Conservation (phyloP, 2,113 vertebrate genomes). For the Saccopteryx bilineata region DNA sequence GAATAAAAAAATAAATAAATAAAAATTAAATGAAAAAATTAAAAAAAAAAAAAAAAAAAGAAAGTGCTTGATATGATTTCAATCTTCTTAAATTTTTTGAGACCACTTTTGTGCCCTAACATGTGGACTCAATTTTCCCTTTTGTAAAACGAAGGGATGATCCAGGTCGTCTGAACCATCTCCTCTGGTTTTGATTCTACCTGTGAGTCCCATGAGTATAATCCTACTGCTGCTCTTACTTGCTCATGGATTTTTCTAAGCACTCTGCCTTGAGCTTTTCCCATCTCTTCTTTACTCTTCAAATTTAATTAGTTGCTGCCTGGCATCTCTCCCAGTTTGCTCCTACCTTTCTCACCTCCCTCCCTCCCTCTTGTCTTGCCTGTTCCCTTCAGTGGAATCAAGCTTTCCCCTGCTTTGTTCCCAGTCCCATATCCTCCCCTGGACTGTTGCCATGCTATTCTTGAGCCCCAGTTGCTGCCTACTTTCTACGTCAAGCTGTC, state of each 20-base stretch:
- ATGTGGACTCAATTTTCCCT: not conserved
- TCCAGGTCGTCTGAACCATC: not conserved
- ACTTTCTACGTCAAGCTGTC: not conserved
- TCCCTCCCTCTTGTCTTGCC: not conserved
- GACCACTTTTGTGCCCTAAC: too few relatives aligned
- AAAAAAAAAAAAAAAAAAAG: too few relatives aligned
- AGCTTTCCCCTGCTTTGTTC: not conserved
- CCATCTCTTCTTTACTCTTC: not conserved
- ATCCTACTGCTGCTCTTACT: not conserved
- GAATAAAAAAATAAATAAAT: too few relatives aligned
- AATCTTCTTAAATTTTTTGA: too few relatives aligned
- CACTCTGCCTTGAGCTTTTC: not conserved
- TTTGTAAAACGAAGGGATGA: not conserved
- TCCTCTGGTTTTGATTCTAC: not conserved
- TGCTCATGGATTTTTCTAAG: not conserved
- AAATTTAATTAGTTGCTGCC: not conserved
- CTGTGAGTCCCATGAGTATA: not conserved
- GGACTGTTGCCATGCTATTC: not conserved
- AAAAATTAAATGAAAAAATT: too few relatives aligned
- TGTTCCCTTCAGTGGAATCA: not conserved
- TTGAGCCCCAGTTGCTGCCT: not conserved
- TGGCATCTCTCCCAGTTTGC: not conserved
- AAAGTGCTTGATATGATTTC: too few relatives aligned
- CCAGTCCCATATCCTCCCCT: not conserved
- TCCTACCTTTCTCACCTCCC: not conserved